Evolutionary conservation across 2,888 invertebrate genomes (phyloP), one percentile per base, ranked within the genome.

Genomic region (Ormia ochracea): DNA sequence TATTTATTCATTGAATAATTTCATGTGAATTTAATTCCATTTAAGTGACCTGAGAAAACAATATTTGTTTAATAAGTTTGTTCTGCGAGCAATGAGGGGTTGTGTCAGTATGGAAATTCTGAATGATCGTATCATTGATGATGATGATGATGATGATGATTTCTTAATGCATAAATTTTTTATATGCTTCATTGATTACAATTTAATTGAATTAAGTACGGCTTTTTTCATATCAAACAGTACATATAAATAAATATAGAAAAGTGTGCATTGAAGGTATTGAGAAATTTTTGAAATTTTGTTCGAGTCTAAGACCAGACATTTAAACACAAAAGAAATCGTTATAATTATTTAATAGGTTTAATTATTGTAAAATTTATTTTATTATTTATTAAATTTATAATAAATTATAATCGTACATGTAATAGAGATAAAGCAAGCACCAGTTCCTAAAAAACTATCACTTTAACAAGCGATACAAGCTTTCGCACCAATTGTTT

Each of bases 1-100:
- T 80, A 80, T 68, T 76, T 80, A 80, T 80, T 80, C 80, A 80
- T 76, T 80, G 80, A 80, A 80, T 80, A 80, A 80, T 72, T 73
- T 73, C 80, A 76, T 80, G 80, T 73, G 80, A 80, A 80, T 76
- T 80, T 56, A 80, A 80, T 76, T 80, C 72, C 36, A 75, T 76
- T 80, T 76, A 73, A 80, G 70, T 72, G 79, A 75, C 70, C 75
- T 75, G 79, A 70, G 79, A 75, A 72, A 63, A 68, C 31, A 68
- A 54, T 43, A 58, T 68, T 43, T 26, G 36, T 58, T 56, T 36
- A 59, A 72, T 63, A 50, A 26, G 1, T 56, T 23, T 56, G 14
- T 10, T 31, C 6, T 31, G 38, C 7, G 10, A 48, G 0, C 26
- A 66, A 66, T 41, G 28, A 9, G 50, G 50, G 50, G 14, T 28